Conservation (phyloP, 1,140 invertebrate species). For the Triops cancriformis region DNA sequence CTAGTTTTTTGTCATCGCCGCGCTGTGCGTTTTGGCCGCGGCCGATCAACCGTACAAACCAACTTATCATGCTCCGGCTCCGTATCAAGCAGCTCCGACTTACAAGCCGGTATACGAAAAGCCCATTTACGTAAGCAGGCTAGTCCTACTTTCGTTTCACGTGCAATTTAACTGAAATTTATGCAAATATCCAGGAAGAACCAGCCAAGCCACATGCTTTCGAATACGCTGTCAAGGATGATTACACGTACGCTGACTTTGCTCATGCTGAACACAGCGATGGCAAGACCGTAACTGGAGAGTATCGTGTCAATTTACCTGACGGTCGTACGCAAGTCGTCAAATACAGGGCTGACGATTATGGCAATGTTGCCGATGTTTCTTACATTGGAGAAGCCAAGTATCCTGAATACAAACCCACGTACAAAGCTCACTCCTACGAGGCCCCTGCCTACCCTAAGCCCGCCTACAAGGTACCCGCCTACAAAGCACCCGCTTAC, state of each 20-base stretch:
- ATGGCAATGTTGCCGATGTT: constrained; percentile 66
- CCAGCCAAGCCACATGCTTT: constrained; percentile 60
- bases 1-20: background rate
- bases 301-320: constrained; percentile 64
- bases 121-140: constrained; percentile 7
- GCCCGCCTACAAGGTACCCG: background rate
- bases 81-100: background rate
- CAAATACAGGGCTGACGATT: constrained; percentile 64
- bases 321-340: constrained; percentile 67
- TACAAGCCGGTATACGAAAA: constrained; percentile 7
- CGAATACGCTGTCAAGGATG: constrained; percentile 60
- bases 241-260: constrained; percentile 58
- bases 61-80: background rate
- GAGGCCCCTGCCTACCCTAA: background rate
- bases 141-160: too few species aligned
- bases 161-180: background rate
- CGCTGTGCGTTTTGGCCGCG: constrained; percentile 14
- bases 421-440: background rate
- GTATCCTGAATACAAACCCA: constrained; percentile 45
- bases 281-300: constrained; percentile 52
- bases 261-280: constrained; percentile 57
- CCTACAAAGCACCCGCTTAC: constrained; percentile 19
- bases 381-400: constrained; percentile 60
- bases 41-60: background rate
- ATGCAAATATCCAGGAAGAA: constrained; percentile 38